Base-by-base conservation (phyloP, 2,113 vertebrate genomes). In the Atherinomorus stipes region DNA sequence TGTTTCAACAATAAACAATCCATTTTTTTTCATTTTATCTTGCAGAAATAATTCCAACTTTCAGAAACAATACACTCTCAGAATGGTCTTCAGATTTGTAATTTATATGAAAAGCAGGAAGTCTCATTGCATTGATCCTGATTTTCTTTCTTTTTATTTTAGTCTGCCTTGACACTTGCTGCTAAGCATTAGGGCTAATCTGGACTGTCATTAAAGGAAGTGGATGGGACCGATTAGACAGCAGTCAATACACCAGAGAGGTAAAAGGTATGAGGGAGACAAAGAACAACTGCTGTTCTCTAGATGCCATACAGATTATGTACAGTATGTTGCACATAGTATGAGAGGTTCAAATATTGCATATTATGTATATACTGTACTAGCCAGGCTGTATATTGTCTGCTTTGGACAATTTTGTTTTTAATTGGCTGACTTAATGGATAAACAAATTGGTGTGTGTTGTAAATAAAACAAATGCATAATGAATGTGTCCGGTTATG, bases 401-500 rank as follows among this genome's bases (percentile, higher is more conserved):
- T 86, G 83, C 71, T 85, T 66, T 64, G 58, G 74, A 80, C 64
- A 58, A 18, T 71, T 81, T 68, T 81, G 67, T 90, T 88, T 86
- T 81, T 31, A 81, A 77, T 76, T 42, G 50, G 56, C 77, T 59
- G 18, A 75, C 60, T 81, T 38, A 50, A 67, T 76, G 72, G 65
- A 76, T 72, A 83, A 82, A 54, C 73, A 85, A 82, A 78, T 70
- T 82, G 68, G 62, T 88, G 63, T 89, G 79, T 89, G 80, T 89
- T 91, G 85, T 90, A 89, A 90, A 90, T 90, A 89, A 88, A 90
- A 82, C 51, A 67, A 77, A 79, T 89, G 79, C 85, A 89, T 81
- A 81, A 73, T 22, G 38, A 88, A 56, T 50, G 61, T 58, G 54
- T 80, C 72, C 57, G 75, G 7, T 40, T 84, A 22, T 83, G 9